Evolutionary conservation across 2,797 vertebrate species (phyloP), one percentile per base, ranked within the genome.

Genomic region (Phataginus tricuspis): DNA sequence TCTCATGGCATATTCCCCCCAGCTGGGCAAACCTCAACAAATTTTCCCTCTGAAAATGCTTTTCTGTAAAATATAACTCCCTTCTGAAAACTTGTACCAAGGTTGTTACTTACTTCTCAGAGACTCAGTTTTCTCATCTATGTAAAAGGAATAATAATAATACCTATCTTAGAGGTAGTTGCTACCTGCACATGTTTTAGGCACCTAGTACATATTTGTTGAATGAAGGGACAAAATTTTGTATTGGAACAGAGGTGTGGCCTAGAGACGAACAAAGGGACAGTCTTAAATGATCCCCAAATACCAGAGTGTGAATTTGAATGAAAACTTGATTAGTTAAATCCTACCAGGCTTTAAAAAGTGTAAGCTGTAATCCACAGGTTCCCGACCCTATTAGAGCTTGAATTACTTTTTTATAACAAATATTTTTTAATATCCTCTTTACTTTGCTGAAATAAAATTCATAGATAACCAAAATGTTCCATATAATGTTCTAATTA

Each of bases 11-110:
- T 39, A 59, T 42, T 51, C 49, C 39, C 39, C 19, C 49, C 75
- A 29, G 8, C 21, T 91, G 68, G 74, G 68, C 42, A 82, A 91
- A 68, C 51, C 21, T 87, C 75, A 82, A 21, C 18, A 59, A 61
- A 13, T 74, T 68, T 74, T 75, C 37, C 64, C 59, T 64, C 74
- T 80, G 45, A 80, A 74, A 91, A 88, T 57, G 25, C 68, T 75
- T 92, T 86, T 29, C 51, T 88, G 57, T 25, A 94, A 74, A 74
- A 66, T 86, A 74, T 31, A 55, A 78, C 63, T 95, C n/a, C n/a
- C 64, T 79, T 64, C 55, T 71, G 72, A 57, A 55, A 95, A 49
- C 23, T 75, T 37, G 72, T 29, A 37, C 74, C 64, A 63, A 72
- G 27, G 57, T 80, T 64, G 66, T 80, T 74, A 64, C 79, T 84